These are phyloP conservation scores for Drosophila asahinai DNA, from an alignment of 1,140 invertebrate species.

Conservation along the genomic window DNA sequence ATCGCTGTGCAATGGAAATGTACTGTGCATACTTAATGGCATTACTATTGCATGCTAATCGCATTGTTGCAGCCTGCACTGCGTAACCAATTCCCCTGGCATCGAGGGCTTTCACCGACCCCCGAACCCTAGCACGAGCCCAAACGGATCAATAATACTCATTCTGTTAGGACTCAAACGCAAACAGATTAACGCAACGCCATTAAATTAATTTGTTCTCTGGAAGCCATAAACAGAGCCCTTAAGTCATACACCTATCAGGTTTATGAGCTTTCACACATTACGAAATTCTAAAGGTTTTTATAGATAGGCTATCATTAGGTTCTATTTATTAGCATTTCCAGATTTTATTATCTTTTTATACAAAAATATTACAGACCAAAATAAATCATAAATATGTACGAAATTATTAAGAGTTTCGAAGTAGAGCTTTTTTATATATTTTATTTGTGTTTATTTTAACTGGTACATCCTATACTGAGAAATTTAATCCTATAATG, in stretches of 20 bases:
- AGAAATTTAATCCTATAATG: background rate
- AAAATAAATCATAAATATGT: no score
- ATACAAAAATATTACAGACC: no score
- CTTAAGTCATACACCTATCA: background rate
- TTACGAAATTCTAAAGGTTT: background rate
- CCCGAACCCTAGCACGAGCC: background rate
- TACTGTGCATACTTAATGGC: conserved; percentile 38
- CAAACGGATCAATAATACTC: conserved; percentile 23
- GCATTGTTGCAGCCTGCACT: conserved; percentile 40
- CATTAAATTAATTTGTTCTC: conserved; percentile 18
- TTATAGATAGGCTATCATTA: background rate
- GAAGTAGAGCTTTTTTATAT: no score
- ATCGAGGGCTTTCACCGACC: conserved; percentile 11
- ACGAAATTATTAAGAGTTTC: no score
- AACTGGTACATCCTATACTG: background rate
- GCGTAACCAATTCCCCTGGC: conserved; percentile 27
- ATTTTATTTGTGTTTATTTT: background rate
- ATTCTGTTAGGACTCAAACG: conserved; percentile 5
- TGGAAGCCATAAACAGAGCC: background rate
- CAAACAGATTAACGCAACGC: conserved; percentile 30
- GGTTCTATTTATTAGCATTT: background rate
- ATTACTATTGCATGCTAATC: conserved; percentile 55
- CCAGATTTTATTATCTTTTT: no score
- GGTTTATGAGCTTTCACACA: background rate
- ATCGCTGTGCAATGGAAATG: conserved; percentile 39